Conservation (phyloP, 2,888 invertebrate genomes). For the Resseliella maxima region DNA sequence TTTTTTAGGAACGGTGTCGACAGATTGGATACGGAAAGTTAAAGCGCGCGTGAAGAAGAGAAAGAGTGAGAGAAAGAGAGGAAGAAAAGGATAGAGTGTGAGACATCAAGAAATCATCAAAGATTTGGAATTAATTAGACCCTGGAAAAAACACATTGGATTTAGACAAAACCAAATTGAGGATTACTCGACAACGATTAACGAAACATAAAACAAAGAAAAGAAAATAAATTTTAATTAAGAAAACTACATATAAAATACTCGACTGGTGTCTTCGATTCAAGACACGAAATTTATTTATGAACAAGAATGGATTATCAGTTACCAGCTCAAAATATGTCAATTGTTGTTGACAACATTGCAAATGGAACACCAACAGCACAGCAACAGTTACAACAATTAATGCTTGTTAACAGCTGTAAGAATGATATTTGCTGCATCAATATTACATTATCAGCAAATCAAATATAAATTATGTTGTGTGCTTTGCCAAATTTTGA, state of each 20-base stretch:
- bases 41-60: no score
- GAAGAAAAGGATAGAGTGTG: no score
- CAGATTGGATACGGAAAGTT: neutral
- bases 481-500: constrained; percentile 31
- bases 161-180: no score
- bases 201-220: no score
- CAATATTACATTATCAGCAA: no score
- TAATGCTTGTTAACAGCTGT: constrained; percentile 42
- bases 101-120: no score
- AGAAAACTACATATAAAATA: neutral
- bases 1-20: neutral
- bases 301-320: constrained; percentile 46
- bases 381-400: constrained; percentile 52
- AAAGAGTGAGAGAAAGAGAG: neutral
- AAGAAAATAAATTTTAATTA: no score
- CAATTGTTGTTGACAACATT: constrained; percentile 44
- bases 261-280: neutral
- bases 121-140: neutral
- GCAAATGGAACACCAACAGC: constrained; percentile 41
- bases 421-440: neutral
- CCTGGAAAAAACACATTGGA: neutral
- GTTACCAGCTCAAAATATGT: constrained; percentile 51
- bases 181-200: no score
- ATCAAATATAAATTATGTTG: neutral
- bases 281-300: constrained; percentile 11